Conservation (phyloP, 2,113 vertebrate genomes). For the Hydrochoerus hydrochaeris region DNA sequence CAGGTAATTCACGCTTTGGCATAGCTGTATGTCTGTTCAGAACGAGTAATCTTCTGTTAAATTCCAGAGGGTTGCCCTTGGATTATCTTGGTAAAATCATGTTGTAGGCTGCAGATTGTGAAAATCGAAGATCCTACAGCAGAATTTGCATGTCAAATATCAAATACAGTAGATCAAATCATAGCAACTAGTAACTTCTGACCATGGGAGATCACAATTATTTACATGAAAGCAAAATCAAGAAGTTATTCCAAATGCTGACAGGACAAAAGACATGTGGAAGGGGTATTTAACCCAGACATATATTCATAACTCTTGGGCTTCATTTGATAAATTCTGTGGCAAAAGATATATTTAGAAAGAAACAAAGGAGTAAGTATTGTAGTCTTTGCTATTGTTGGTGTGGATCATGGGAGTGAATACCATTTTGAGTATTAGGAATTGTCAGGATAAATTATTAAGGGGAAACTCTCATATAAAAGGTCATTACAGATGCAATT, state of each 20-base stretch:
- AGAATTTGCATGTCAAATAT: neutral
- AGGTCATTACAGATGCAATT: neutral
- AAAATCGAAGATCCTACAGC: neutral
- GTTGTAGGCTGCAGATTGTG: neutral
- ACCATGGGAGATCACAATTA: neutral
- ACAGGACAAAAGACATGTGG: no score
- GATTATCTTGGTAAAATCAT: neutral
- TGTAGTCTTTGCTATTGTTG: no score
- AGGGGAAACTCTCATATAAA: neutral
- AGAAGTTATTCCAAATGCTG: neutral
- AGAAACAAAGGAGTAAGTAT: no score
- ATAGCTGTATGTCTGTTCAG: neutral
- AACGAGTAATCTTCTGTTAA: neutral
- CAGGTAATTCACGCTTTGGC: neutral
- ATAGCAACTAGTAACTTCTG: neutral
- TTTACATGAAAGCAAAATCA: constrained; percentile 25
- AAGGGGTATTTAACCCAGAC: no score
- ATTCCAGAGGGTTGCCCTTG: neutral
- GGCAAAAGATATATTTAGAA: no score
- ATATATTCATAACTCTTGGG: no score
- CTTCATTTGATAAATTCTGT: no score
- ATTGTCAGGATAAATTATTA: neutral
- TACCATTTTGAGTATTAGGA: no score
- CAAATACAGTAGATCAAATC: neutral
- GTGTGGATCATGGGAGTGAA: no score